Base-by-base conservation (phyloP, 2,113 vertebrate species). In the Hemichromis elongatus region DNA sequence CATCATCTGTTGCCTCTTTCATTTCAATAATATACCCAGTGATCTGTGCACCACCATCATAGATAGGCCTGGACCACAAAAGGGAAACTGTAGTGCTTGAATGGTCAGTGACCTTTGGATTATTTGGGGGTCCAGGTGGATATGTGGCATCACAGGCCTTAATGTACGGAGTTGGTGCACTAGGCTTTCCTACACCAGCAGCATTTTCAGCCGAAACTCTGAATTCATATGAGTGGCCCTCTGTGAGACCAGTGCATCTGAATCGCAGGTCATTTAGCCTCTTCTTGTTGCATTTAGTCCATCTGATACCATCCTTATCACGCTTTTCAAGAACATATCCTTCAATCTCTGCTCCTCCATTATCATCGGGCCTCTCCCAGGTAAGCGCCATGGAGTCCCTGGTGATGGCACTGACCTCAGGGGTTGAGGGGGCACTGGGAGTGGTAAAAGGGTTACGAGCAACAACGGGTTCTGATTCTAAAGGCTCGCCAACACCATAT, bases 251-350 rank as follows among this genome's bases (percentile, higher is more conserved):
- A 77, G 96, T 96, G 70, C 96, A 97, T 96, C 98, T 97, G 92
- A 98, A 97, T 88, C 99, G 92, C 57, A 98, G 92, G 86, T 99
- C 99, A 35, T 79, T 97, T 68, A 99, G 91, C 85, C 97, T 97
- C 94, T 99, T 99, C 94, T 98, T 99, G 94, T 99, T 99, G 93
- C 98, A 99, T 82, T 99, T 99, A 77, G 96, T 96, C 99, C 99
- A 99, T 83, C 98, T 95, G 61, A 99, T 90, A 26, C 99, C 98
- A 92, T 99, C 98, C 94, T 99, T 99, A 86, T 99, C 98, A 92
- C 98, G 97, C 93, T 99, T 99, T 95, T 99, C 99, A 94, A 99
- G 96, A 83, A 99, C 90, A 82, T 98, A 99, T 47, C 97, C 97
- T 82, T 99, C 98, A 89, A 99, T 99, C 93, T 97, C 97, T 86